These are phyloP conservation scores for Acrocephalus kingi DNA, from an alignment of 2,113 vertebrate genomes.

Conservation along the genomic window DNA sequence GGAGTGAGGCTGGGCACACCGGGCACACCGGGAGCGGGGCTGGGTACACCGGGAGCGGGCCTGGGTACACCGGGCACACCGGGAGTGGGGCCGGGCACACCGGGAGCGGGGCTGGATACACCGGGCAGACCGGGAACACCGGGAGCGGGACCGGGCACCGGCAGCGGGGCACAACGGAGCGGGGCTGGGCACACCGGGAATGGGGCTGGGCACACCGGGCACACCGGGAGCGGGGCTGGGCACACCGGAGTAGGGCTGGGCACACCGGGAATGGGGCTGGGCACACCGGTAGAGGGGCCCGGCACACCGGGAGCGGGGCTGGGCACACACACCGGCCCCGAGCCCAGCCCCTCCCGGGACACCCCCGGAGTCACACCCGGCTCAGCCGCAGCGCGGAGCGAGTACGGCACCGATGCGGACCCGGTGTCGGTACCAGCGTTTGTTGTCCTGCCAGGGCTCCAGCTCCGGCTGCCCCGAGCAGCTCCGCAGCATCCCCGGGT, in stretches of 20 bases:
- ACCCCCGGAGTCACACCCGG: background rate
- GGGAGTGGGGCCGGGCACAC: background rate
- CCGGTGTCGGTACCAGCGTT: background rate
- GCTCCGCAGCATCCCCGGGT: background rate
- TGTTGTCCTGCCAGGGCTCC: accelerated
- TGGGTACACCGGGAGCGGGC: background rate
- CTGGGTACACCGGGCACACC: background rate
- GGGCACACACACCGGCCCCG: too few relatives aligned
- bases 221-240: too few relatives aligned
- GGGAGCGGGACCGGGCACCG: too few relatives aligned
- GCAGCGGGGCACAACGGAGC: too few relatives aligned
- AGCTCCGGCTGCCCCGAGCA: background rate
- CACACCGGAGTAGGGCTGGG: too few relatives aligned
- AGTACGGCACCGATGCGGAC: background rate
- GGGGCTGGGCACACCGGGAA: too few relatives aligned
- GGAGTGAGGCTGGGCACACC: background rate
- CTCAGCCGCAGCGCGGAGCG: background rate
- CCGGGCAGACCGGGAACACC: too few relatives aligned
- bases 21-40: background rate
- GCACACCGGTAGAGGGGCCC: background rate
- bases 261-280: too few relatives aligned
- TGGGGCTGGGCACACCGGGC: too few relatives aligned
- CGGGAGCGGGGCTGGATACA: too few relatives aligned
- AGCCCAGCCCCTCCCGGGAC: background rate
- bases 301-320: too few relatives aligned